Percentiles rank a stretch among this genome's conserved stretches.
Evolutionary conservation across 2,888 invertebrate species (phyloP).

Genomic region (Nesidiocoris tenuis): DNA sequence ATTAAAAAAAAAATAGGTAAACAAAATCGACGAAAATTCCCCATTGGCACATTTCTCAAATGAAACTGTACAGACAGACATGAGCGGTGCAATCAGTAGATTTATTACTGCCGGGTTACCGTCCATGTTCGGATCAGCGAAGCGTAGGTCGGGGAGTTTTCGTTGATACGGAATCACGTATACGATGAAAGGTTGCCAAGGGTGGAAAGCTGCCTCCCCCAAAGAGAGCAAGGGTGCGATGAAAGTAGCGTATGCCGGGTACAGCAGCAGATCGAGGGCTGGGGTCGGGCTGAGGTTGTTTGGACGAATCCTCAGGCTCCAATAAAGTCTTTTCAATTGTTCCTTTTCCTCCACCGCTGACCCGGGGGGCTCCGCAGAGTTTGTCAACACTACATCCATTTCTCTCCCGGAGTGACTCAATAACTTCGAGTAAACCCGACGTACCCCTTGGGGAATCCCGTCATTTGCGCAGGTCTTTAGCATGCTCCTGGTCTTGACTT

Average conservation of each 20-base stretch:
- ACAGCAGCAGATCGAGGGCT: no score
- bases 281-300: slow-evolving; percentile 13
- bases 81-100: not conserved
- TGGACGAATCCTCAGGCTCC: slow-evolving; percentile 35
- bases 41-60: no score
- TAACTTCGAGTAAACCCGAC: slow-evolving; percentile 25
- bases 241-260: not conserved
- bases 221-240: not conserved
- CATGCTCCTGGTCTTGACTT: no score
- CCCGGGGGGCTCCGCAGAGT: slow-evolving; percentile 4
- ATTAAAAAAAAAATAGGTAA: no score
- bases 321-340: slow-evolving; percentile 38
- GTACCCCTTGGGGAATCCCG: slow-evolving; percentile 1
- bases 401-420: slow-evolving; percentile 35
- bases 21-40: no score
- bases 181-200: not conserved
- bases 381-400: slow-evolving; percentile 39
- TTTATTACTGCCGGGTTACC: not conserved
- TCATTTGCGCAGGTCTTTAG: not conserved
- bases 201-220: not conserved
- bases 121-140: not conserved
- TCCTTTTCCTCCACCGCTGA: slow-evolving; percentile 7
- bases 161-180: not conserved
- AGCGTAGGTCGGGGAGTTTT: not conserved
- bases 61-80: no score